Evolutionary conservation across 2,888 invertebrate genomes (phyloP).

Genomic region (Cantharis flavilabris): DNA sequence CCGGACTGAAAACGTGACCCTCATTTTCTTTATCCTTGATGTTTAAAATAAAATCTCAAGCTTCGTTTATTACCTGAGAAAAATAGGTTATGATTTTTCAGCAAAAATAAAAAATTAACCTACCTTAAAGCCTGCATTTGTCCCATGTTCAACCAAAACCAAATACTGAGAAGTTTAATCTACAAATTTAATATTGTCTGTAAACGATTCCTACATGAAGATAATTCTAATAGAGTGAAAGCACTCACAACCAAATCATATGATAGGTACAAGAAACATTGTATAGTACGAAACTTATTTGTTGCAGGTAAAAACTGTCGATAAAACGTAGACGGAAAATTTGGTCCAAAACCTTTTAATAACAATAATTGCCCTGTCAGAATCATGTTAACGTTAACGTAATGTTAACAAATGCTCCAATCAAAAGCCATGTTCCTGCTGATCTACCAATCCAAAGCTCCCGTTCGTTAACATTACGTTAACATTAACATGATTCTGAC

Average conservation of each 20-base stretch:
- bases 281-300: slow-evolving; percentile 43
- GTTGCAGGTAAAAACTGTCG: slow-evolving; percentile 81
- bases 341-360: slow-evolving; percentile 63
- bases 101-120: background rate
- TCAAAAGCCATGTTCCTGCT: too few relatives aligned
- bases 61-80: slow-evolving; percentile 72
- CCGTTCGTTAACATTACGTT: too few relatives aligned
- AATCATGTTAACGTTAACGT: too few relatives aligned
- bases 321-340: slow-evolving; percentile 66
- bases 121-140: slow-evolving; percentile 77
- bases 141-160: slow-evolving; percentile 84
- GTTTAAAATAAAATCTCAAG: slow-evolving; percentile 77
- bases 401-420: too few relatives aligned
- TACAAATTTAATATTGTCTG: slow-evolving; percentile 78
- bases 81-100: background rate
- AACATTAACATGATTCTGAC: too few relatives aligned
- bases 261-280: slow-evolving; percentile 56
- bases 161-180: slow-evolving; percentile 82
- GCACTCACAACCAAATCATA: slow-evolving; percentile 84
- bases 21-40: slow-evolving; percentile 51
- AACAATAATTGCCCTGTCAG: too few relatives aligned
- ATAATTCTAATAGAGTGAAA: slow-evolving; percentile 80
- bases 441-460: too few relatives aligned
- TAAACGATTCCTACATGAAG: slow-evolving; percentile 66
- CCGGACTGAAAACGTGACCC: slow-evolving; percentile 77